Evolutionary conservation across 1,140 invertebrate species (phyloP), one percentile per base, ranked within the genome.

Genomic region (Belonocnema kinseyi): DNA sequence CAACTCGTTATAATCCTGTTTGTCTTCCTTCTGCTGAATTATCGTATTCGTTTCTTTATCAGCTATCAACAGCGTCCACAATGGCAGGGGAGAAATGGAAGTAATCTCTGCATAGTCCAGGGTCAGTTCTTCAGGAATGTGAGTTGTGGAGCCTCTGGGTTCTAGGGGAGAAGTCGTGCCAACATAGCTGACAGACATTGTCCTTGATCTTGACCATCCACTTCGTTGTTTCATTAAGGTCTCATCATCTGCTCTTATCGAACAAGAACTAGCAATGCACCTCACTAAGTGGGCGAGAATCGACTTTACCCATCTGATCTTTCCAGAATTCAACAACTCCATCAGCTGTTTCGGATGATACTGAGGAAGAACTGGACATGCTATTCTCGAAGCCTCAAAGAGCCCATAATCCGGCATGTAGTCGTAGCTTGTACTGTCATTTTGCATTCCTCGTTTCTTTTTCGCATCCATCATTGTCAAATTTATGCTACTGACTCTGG

Each of bases 271-370:
- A 19, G 95, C 95, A 76, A 97, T 96, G 85, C 95, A 95, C 82
- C 95, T 94, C 14, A 99, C 97, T 53, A 99, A 93, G 93, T 99
- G 99, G 3, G 97, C 95, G 52, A 99, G 92, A 77, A 99, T 99
- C 0, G 98, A 98, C 90, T 99, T 99, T 0, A 99, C 99, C 94
- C 98, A 97, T 84, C 97, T 92, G 51, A 99, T 98, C 92, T 99
- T 99, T 0, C 99, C 99, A 76, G 98, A 99, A 91, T 99, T 99
- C 0, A 99, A 92, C n/a, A 99, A 91, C 89, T 99, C 99, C 96
- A 99, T 99, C 4, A 99, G 91, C 86, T 99, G 98, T 88, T 99
- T 99, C 0, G 99, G 99, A 93, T 99, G 99, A 91, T 99, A 99
- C 86, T 99, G 99, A 0, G 99, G 99, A 77, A 99, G 90, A n/a